These are phyloP conservation scores for Celastrina argiolus DNA, from an alignment of 2,888 invertebrate genomes.

Conservation along the genomic window DNA sequence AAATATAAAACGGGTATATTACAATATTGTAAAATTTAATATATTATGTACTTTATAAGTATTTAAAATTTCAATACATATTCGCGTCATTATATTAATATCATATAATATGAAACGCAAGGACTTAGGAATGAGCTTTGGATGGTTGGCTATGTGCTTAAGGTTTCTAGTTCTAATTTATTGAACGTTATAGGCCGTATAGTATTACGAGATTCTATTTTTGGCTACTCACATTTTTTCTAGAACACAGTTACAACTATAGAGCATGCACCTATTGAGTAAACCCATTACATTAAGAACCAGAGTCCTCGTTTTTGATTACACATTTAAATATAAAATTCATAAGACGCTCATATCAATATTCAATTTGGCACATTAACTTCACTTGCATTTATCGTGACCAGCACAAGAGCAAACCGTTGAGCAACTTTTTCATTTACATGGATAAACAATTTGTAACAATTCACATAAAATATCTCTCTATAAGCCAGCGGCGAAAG, in stretches of 20 bases:
- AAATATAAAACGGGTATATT: slow-evolving; percentile 25
- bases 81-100: background rate
- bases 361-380: slow-evolving; percentile 52
- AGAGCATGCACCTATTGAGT: slow-evolving; percentile 60
- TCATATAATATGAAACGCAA: slow-evolving; percentile 9
- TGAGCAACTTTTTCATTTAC: slow-evolving; percentile 13
- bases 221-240: slow-evolving; percentile 58
- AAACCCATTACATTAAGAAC: slow-evolving; percentile 29
- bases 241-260: slow-evolving; percentile 61
- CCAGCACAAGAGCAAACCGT: slow-evolving; percentile 48
- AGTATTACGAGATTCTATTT: slow-evolving; percentile 48
- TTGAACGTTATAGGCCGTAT: slow-evolving; percentile 49
- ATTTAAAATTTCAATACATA: background rate
- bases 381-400: slow-evolving; percentile 42
- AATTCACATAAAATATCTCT: background rate
- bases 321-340: slow-evolving; percentile 40
- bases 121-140: slow-evolving; percentile 8
- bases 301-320: background rate
- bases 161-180: slow-evolving; percentile 35
- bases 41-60: background rate
- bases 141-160: slow-evolving; percentile 31
- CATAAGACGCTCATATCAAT: slow-evolving; percentile 44
- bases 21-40: slow-evolving; percentile 20
- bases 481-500: background rate
- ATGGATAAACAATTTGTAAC: slow-evolving; percentile 2